Conservation (phyloP, 2,888 invertebrate genomes). For the Copidosoma aretas region DNA sequence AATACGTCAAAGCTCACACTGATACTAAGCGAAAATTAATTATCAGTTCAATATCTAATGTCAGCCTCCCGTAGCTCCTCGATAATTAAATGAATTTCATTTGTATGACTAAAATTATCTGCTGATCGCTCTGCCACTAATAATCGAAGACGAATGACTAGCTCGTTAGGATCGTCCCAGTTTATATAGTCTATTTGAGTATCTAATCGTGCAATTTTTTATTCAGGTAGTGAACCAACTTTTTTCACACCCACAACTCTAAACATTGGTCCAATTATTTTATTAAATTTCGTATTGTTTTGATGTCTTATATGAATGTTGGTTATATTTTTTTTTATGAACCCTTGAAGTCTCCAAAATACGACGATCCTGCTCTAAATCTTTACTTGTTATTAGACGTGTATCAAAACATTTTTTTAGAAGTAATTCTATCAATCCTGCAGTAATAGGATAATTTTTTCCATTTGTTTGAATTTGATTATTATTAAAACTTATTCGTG, state of each 20-base stretch:
- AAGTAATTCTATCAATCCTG: slow-evolving; percentile 1
- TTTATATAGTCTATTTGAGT: background rate
- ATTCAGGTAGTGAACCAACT: background rate
- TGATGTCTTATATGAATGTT: background rate
- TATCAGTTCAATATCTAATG: background rate
- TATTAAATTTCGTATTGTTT: background rate
- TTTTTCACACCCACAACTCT: background rate
- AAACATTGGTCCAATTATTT: background rate
- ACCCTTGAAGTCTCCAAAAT: slow-evolving; percentile 1
- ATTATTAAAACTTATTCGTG: slow-evolving; percentile 8
- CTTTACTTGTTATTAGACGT: background rate
- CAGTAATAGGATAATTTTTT: background rate
- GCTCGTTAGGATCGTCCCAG: slow-evolving; percentile 3
- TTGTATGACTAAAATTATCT: background rate
- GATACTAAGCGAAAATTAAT: background rate
- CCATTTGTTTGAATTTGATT: background rate
- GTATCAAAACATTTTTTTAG: background rate
- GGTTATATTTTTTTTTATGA: background rate
- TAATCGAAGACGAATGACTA: background rate
- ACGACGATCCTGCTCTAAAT: background rate
- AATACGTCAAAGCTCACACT: background rate
- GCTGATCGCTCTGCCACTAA: background rate
- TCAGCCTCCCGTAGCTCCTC: background rate
- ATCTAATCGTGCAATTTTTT: background rate
- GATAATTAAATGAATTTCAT: slow-evolving; percentile 9